A percentile compares a stretch with the other conserved stretches of the same genome.
phyloP scores from a whole-genome alignment of 2,113 vertebrate genomes.

The Gymnocephalus cernua region DNA sequence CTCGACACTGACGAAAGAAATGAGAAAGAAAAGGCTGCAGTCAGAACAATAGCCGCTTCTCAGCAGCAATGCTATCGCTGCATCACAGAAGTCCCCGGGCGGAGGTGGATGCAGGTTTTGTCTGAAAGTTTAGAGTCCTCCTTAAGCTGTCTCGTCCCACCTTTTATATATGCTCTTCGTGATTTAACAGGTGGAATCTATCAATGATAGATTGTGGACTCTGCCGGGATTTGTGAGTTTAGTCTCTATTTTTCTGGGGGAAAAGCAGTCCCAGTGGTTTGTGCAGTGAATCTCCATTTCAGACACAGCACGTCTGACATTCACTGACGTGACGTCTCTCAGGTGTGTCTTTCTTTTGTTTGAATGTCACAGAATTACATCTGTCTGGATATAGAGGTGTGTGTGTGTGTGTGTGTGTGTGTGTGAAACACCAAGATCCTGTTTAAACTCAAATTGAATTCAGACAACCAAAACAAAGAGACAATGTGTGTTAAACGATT shows the following conservation, averaged over 20 bases:
- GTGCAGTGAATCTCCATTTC: slow-evolving; percentile 22
- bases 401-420: slow-evolving; percentile 9
- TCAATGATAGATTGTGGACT: slow-evolving; percentile 36
- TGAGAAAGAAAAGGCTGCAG: slow-evolving; percentile 16
- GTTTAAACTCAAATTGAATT: slow-evolving; percentile 24
- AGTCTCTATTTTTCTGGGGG: neutral
- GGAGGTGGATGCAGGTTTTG: slow-evolving; percentile 7
- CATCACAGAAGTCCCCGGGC: slow-evolving; percentile 28
- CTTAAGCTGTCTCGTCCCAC: slow-evolving; percentile 6
- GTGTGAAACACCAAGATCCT: neutral
- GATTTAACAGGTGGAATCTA: neutral
- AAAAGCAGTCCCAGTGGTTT: neutral
- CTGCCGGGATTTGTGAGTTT: slow-evolving; percentile 2
- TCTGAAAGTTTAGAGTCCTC: slow-evolving; percentile 35
- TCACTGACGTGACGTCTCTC: neutral
- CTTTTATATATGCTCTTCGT: neutral
- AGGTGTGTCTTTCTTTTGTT: slow-evolving; percentile 12
- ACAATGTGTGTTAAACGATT: neutral
- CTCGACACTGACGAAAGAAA: neutral
- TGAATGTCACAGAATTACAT: slow-evolving; percentile 1
- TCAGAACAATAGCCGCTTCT: slow-evolving; percentile 29
- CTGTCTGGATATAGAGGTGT: neutral
- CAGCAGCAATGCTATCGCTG: slow-evolving; percentile 44
- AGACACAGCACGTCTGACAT: neutral
- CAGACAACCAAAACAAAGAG: slow-evolving; percentile 25